Evolutionary conservation across 2,797 vertebrate genomes (phyloP).

Genomic region (Pseudochromis fuscus): DNA sequence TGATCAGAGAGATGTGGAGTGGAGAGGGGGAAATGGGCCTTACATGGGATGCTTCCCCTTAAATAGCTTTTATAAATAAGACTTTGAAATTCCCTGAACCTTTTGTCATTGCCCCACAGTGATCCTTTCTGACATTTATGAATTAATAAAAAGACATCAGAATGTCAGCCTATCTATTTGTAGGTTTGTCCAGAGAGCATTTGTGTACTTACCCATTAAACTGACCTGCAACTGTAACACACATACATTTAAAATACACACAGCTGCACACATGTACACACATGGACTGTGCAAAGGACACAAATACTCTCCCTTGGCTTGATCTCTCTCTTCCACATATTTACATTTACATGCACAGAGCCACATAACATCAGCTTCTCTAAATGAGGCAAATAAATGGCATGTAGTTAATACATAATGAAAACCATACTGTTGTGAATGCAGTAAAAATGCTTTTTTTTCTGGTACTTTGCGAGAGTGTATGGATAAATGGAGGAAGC

Average conservation of each 20-base stretch:
- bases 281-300: background rate
- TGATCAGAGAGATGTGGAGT: constrained; percentile 53
- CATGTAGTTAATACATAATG: constrained; percentile 49
- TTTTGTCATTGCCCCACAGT: constrained; percentile 44
- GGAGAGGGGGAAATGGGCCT: constrained; percentile 21
- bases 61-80: constrained; percentile 53
- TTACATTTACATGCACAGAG: constrained; percentile 1
- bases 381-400: constrained; percentile 49
- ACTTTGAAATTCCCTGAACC: constrained; percentile 51
- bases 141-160: constrained; percentile 59
- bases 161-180: constrained; percentile 54
- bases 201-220: background rate
- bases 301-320: constrained; percentile 7
- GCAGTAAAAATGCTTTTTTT: constrained; percentile 27
- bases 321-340: constrained; percentile 5
- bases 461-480: constrained; percentile 21
- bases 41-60: constrained; percentile 22
- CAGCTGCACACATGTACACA: constrained; percentile 17
- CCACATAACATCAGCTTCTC: constrained; percentile 32
- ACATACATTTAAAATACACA: constrained; percentile 21
- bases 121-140: constrained; percentile 59
- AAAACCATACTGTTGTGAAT: constrained; percentile 34
- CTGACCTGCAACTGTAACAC: constrained; percentile 2
- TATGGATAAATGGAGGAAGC: constrained; percentile 38
- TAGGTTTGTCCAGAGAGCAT: constrained; percentile 28